phyloP scores from a whole-genome alignment of 1,140 invertebrate genomes.

The Arion vulgaris region DNA sequence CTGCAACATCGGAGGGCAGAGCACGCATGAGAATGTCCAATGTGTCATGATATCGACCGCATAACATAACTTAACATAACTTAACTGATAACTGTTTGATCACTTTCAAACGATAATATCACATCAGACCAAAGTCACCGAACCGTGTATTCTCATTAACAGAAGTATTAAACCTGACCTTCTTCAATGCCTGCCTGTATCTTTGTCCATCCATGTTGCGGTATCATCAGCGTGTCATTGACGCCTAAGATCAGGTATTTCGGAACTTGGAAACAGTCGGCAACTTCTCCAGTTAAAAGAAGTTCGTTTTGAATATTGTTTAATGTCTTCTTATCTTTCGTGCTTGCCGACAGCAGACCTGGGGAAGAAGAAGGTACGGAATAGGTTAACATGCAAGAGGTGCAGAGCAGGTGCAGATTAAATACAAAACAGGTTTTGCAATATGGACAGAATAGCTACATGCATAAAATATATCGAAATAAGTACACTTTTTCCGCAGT shows the following conservation, averaged over 20 bases:
- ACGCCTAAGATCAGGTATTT: not conserved
- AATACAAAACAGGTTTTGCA: not conserved
- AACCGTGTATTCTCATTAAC: too few relatives aligned
- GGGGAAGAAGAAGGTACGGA: not conserved
- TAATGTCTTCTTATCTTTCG: not conserved
- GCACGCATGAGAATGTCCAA: too few relatives aligned
- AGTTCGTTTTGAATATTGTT: not conserved
- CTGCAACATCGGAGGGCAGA: too few relatives aligned
- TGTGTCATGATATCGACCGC: too few relatives aligned
- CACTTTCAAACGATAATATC: too few relatives aligned
- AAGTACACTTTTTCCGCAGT: too few relatives aligned
- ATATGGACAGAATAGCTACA: not conserved
- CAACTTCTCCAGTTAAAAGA: not conserved
- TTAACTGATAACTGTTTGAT: too few relatives aligned
- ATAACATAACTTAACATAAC: too few relatives aligned
- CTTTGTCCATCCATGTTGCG: slow-evolving; percentile 8
- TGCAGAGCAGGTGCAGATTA: too few relatives aligned
- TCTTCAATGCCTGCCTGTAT: not conserved
- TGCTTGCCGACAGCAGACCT: not conserved
- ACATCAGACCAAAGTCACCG: too few relatives aligned
- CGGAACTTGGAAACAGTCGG: not conserved
- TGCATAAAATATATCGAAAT: not conserved
- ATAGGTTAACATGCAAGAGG: not conserved
- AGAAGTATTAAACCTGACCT: too few relatives aligned
- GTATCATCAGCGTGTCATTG: not conserved